Base-by-base conservation (phyloP, 2,797 vertebrate species). In the Triplophysa bombifrons region DNA sequence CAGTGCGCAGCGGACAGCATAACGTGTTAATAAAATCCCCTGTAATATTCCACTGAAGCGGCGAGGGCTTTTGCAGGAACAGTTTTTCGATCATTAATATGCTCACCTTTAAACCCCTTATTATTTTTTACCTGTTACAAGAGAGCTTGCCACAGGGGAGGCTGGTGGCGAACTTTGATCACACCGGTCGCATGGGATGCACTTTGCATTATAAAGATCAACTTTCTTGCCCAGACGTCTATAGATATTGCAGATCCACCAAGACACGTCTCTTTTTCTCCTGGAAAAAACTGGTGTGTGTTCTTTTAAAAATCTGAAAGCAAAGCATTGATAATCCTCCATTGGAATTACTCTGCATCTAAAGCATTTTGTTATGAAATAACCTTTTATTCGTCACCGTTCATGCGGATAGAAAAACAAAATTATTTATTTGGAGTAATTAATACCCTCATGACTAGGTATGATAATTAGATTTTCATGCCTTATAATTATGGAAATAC, bases 221-320 rank as follows among this genome's bases (percentile, higher is more conserved):
- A 88, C 87, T 81, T 60, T 79, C 71, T 85, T 41, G 61, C 85
- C 88, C 80, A 22, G 81, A 82, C 76, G 80, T 22, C 84, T 87
- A 92, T 92, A 88, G 87, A 90, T 92, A 92, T 90, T 90, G 88
- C 81, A 80, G 84, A 82, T 86, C 85, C 76, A 44, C 61, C 25
- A 7, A 34, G 70, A 55, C 53, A 19, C 48, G 25, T 71, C 55
- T 38, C 69, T 78, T 22, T 72, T 30, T 13, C 46, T 19, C 55
- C 46, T 34, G 51, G 60, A 34, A 41, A 41, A 41, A 41, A 41
- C 41, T 41, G 41, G 9, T 10, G 10, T 41, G 46, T 48, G 46
- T 48, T 14, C 46, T 48, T 48, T 48, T 48, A 61, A 60, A 68
- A 58, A 82, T 84, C 80, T 73, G 58, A 66, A 78, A 73, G 51